A percentile compares a stretch with the other conserved stretches of the same genome.
Conservation (phyloP, 2,888 invertebrate genomes). For the Protula sp. region DNA sequence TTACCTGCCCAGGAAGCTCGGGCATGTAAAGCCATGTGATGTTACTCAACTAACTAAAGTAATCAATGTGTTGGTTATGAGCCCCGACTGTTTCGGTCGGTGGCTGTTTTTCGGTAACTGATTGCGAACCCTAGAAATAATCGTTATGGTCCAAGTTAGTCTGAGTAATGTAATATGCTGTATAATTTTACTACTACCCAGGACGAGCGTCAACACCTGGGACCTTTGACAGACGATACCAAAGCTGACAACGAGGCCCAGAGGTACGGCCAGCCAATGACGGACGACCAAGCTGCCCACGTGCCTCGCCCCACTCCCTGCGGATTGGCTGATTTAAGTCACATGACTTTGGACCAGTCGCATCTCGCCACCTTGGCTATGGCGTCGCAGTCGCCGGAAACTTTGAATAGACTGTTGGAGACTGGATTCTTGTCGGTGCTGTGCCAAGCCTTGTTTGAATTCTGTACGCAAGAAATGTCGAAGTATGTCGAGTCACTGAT, state of each 20-base stretch:
- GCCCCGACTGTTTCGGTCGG: too few species aligned
- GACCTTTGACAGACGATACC: constrained; percentile 33
- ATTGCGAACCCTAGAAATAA: too few species aligned
- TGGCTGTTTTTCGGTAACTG: too few species aligned
- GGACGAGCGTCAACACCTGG: background rate
- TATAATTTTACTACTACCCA: too few species aligned
- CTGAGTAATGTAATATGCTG: too few species aligned
- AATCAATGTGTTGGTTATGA: too few species aligned
- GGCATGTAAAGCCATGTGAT: too few species aligned
- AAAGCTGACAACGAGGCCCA: constrained; percentile 42
- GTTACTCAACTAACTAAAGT: too few species aligned
- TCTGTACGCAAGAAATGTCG: constrained; percentile 42
- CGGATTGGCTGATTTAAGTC: constrained; percentile 33
- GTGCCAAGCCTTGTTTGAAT: constrained; percentile 48
- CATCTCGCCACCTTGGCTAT: constrained; percentile 73
- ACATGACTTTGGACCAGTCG: constrained; percentile 39
- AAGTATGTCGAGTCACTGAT: constrained; percentile 31
- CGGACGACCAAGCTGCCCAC: background rate
- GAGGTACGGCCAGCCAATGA: background rate
- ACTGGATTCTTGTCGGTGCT: constrained; percentile 62
- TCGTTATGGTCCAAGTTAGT: too few species aligned
- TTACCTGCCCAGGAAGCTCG: too few species aligned
- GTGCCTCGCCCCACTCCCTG: background rate
- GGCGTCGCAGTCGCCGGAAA: constrained; percentile 74
- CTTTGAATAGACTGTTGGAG: constrained; percentile 70